A percentile compares a stretch with the other conserved stretches of the same genome.
Evolutionary conservation across 2,888 invertebrate genomes (phyloP).

Genomic region (Pachycephus smyrnensis): DNA sequence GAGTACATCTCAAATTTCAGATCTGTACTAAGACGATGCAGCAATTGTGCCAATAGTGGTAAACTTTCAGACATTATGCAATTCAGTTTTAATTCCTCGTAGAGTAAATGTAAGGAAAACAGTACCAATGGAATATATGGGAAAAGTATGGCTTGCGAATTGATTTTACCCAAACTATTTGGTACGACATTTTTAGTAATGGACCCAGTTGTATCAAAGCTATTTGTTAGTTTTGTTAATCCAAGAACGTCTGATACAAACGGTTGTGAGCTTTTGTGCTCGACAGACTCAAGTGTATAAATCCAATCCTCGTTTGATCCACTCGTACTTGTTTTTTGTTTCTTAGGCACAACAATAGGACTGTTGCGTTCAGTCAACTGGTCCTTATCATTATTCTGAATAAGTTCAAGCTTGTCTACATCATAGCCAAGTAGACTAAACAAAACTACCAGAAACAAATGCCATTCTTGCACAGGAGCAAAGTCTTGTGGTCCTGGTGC

Average conservation of each 20-base stretch:
- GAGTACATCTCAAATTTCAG: conserved; percentile 78
- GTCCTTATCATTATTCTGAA: conserved; percentile 60
- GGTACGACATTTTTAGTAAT: conserved; percentile 23
- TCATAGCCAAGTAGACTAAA: conserved; percentile 80
- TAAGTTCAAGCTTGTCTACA: conserved; percentile 71
- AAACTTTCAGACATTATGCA: conserved; percentile 77
- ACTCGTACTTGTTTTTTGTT: conserved; percentile 81
- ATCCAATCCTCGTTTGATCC: conserved; percentile 89
- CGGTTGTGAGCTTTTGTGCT: conserved; percentile 69
- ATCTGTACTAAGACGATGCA: conserved; percentile 83
- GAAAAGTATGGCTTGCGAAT: conserved; percentile 77
- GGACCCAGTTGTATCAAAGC: conserved; percentile 21
- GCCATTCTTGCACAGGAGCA: conserved; percentile 83
- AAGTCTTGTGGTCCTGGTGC: conserved; percentile 87
- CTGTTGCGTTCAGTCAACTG: conserved; percentile 68
- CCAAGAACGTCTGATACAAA: conserved; percentile 68
- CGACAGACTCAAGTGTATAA: conserved; percentile 73
- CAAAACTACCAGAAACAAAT: conserved; percentile 75
- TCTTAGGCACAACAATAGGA: conserved; percentile 76
- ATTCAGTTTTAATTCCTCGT: conserved; percentile 91
- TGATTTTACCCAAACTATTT: conserved; percentile 67
- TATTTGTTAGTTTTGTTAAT: conserved; percentile 47
- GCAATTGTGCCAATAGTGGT: conserved; percentile 76
- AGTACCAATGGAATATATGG: conserved; percentile 80
- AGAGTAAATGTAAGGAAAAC: conserved; percentile 86